These are phyloP conservation scores for Spea bombifrons DNA, from an alignment of 2,113 vertebrate species.

Conservation along the genomic window DNA sequence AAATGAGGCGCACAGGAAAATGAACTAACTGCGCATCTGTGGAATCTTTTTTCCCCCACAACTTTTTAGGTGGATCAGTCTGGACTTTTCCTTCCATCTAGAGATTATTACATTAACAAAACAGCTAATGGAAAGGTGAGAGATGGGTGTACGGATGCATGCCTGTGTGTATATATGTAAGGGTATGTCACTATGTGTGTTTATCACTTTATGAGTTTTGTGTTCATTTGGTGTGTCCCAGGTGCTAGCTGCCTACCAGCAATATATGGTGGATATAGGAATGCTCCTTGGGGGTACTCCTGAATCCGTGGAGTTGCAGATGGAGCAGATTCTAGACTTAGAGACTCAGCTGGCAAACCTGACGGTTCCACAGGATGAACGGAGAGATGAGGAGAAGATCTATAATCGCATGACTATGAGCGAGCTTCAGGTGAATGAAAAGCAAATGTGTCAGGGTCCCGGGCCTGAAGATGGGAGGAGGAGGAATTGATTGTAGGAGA, in stretches of 20 bases:
- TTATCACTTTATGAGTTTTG: neutral
- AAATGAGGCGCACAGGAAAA: no score
- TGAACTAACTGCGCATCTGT: no score
- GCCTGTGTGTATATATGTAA: neutral
- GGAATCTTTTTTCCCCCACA: neutral
- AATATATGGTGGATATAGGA: constrained; percentile 96
- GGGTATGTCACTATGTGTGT: neutral
- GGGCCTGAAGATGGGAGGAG: no score
- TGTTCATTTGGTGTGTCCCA: constrained; percentile 46
- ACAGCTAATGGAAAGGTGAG: constrained; percentile 92
- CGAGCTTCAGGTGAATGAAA: constrained; percentile 81
- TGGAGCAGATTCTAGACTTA: constrained; percentile 89
- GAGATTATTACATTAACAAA: constrained; percentile 96
- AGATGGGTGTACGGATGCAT: neutral
- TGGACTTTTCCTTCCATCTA: constrained; percentile 89
- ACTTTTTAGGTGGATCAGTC: constrained; percentile 87
- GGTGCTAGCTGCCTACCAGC: constrained; percentile 87
- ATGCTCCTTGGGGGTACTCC: constrained; percentile 77
- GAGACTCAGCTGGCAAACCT: constrained; percentile 87
- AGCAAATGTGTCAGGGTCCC: neutral
- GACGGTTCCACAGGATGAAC: constrained; percentile 91
- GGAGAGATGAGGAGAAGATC: constrained; percentile 92
- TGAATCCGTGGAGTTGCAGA: constrained; percentile 72
- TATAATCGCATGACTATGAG: constrained; percentile 89
- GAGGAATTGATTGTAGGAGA: no score